Evolutionary conservation across 2,888 invertebrate genomes (phyloP).

Genomic region (Zonitis immaculata): DNA sequence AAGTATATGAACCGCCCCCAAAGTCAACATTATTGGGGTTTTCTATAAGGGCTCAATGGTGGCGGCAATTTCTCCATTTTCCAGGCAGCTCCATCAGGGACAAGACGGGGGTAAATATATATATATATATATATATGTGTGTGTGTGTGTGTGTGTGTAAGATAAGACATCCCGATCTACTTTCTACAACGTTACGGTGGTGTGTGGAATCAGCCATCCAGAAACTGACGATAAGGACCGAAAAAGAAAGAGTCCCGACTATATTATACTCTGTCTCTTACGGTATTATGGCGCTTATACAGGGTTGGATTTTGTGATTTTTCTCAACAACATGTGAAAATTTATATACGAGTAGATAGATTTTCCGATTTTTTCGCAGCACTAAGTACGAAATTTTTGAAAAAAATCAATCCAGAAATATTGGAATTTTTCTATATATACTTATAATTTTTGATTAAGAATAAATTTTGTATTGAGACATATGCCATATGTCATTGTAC

Average conservation of each 20-base stretch:
- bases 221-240: slow-evolving; percentile 50
- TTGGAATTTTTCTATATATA: no score
- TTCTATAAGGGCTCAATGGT: background rate
- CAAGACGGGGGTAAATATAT: background rate
- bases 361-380: no score
- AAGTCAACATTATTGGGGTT: background rate
- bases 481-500: slow-evolving; percentile 8
- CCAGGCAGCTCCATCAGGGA: no score
- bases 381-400: no score
- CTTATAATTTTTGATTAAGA: no score
- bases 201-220: slow-evolving; percentile 47
- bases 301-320: background rate
- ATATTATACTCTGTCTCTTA: slow-evolving; percentile 9
- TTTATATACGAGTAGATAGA: no score
- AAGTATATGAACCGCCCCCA: background rate
- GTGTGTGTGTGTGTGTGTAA: no score
- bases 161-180: slow-evolving; percentile 49
- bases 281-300: background rate
- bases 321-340: no score
- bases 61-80: slow-evolving; percentile 9
- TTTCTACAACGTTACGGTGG: slow-evolving; percentile 34
- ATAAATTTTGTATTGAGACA: no score
- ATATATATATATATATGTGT: slow-evolving; percentile 21
- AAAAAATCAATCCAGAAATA: no score
- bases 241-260: slow-evolving; percentile 35